phyloP scores from a whole-genome alignment of 2,113 vertebrate genomes.

The Microcebus tavaratra region DNA sequence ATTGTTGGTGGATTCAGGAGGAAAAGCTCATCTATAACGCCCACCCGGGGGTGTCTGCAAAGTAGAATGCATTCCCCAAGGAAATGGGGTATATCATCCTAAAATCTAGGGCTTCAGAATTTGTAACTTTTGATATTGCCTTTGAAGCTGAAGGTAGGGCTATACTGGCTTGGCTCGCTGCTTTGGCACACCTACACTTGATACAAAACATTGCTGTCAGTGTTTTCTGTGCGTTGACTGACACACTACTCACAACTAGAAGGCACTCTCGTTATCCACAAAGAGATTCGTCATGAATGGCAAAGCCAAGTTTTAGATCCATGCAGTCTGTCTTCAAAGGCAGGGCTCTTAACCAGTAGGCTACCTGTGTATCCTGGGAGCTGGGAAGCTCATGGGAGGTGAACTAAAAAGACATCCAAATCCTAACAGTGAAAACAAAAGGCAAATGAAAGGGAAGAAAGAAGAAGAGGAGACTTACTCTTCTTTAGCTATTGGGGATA shows the following conservation, averaged over 20 bases:
- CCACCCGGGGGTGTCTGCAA: too few relatives aligned
- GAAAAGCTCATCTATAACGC: rapidly evolving
- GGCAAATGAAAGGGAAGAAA: not conserved
- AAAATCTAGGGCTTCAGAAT: not conserved
- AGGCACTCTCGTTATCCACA: rapidly evolving
- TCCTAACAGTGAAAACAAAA: not conserved
- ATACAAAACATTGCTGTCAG: not conserved
- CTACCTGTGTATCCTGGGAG: rapidly evolving
- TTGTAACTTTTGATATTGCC: rapidly evolving
- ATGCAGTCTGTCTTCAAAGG: not conserved
- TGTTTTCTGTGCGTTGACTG: not conserved
- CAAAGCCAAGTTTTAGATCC: rapidly evolving
- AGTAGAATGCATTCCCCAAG: not conserved
- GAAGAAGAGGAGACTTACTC: not conserved
- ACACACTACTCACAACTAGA: not conserved
- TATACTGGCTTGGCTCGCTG: rapidly evolving
- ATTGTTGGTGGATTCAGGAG: not conserved
- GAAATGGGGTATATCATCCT: rapidly evolving
- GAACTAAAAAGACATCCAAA: not conserved
- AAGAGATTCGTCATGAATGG: not conserved
- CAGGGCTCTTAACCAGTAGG: rapidly evolving
- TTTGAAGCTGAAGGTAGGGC: not conserved
- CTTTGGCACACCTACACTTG: rapidly evolving
- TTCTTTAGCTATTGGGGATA: not conserved
- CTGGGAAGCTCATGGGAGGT: not conserved